phyloP scores from a whole-genome alignment of 2,797 vertebrate genomes.

The Chelidonichthys spinosus region DNA sequence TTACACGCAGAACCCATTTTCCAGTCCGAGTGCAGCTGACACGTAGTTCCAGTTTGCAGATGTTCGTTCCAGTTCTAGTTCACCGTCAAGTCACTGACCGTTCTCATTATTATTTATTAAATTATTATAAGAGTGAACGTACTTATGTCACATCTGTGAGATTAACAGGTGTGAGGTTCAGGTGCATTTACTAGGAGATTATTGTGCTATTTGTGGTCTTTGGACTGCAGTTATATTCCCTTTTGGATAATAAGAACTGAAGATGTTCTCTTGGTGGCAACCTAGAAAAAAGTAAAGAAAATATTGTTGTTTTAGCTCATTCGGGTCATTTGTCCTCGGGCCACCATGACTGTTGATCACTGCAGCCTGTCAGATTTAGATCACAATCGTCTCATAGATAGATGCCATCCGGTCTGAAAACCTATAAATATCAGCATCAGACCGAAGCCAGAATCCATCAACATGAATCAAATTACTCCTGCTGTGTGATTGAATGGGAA shows the following conservation, averaged over 20 bases:
- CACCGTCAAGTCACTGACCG: neutral
- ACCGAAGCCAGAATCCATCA: neutral
- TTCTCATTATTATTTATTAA: too few relatives aligned
- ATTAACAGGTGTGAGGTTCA: neutral
- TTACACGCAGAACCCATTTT: conserved; percentile 36
- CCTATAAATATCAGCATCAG: neutral
- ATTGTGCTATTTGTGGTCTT: neutral
- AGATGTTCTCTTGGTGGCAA: conserved; percentile 5
- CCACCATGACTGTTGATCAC: conserved; percentile 9
- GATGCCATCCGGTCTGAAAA: neutral
- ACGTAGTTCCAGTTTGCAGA: conserved; percentile 23
- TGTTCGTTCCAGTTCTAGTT: conserved; percentile 1
- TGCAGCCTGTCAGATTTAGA: conserved; percentile 13
- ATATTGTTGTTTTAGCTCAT: conserved; percentile 1
- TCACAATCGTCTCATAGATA: neutral
- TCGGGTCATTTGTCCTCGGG: conserved; percentile 19
- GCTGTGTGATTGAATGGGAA: neutral
- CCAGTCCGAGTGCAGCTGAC: conserved; percentile 6
- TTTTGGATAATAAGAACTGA: neutral
- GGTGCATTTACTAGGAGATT: neutral
- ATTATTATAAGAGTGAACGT: neutral
- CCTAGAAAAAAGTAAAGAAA: conserved; percentile 1
- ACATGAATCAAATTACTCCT: neutral
- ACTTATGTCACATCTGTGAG: neutral
- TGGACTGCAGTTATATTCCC: neutral